A percentile compares a stretch with the other conserved stretches of the same genome.
Conservation (phyloP, 2,888 invertebrate genomes). For the Thymelicus lineola region DNA sequence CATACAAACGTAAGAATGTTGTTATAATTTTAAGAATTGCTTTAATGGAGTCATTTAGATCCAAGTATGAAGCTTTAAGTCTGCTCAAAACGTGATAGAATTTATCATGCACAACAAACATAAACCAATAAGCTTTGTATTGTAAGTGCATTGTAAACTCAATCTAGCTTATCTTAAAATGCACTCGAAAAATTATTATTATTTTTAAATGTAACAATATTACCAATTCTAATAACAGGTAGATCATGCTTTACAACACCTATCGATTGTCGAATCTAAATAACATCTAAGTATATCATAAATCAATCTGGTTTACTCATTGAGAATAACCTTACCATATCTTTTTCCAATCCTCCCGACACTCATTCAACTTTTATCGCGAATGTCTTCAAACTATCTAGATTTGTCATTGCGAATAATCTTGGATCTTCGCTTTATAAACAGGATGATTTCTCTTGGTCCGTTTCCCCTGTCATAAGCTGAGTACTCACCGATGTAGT, state of each 20-base stretch:
- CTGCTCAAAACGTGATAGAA: not conserved
- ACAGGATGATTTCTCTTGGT: slow-evolving; percentile 21
- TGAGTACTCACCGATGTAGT: slow-evolving; percentile 90
- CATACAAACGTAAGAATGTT: no score
- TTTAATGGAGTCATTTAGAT: no score
- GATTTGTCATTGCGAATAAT: slow-evolving; percentile 35
- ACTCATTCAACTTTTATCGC: slow-evolving; percentile 30
- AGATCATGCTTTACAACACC: not conserved
- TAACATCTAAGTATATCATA: slow-evolving; percentile 6
- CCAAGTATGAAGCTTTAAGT: no score
- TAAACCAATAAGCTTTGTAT: no score
- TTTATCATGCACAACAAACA: no score
- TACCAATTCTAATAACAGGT: not conserved
- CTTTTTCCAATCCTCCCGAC: slow-evolving; percentile 9
- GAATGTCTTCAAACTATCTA: slow-evolving; percentile 21
- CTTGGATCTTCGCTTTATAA: slow-evolving; percentile 37
- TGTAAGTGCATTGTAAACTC: no score
- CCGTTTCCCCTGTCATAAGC: slow-evolving; percentile 30
- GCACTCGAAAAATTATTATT: no score
- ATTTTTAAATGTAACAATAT: no score
- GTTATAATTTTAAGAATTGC: no score
- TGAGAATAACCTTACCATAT: slow-evolving; percentile 17
- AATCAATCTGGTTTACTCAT: slow-evolving; percentile 13
- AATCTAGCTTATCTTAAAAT: no score
- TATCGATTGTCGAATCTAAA: slow-evolving; percentile 4